Base-by-base conservation (phyloP, 2,797 vertebrate genomes). In the Australoheros facetus region DNA sequence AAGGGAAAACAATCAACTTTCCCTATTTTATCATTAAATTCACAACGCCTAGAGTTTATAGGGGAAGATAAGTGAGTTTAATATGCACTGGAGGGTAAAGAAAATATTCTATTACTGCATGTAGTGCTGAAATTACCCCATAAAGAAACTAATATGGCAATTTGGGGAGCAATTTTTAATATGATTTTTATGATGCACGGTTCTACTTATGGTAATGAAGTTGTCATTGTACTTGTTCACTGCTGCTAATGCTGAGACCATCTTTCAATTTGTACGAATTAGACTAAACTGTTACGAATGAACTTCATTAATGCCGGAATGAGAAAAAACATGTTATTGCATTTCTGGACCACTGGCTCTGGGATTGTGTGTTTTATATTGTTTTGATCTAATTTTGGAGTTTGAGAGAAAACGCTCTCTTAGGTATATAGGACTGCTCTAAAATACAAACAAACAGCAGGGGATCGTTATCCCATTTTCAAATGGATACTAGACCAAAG, bases 171-270 rank as follows among this genome's bases (percentile, higher is more conserved):
- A 96, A 99, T 99, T 99, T 99, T 99, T 99, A 98, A 98, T 98
- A 98, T 96, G 97, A 96, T 96, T 98, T 98, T 98, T 98, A 98
- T 97, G 97, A 97, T 97, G 96, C 96, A 95, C 96, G 96, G 96
- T 96, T 97, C 96, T 97, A 97, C 96, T 97, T 96, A 98, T 98
- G 97, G 96, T 99, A 99, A 99, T 99, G 98, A 98, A 99, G 97
- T 98, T 97, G 97, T 98, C 97, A 96, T 97, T 97, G 97, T 96
- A 97, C 96, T 97, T 97, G 97, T 96, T 97, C 97, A 97, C 96
- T 96, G 95, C 96, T 94, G 95, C 96, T 96, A 97, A 97, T 95
- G 96, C 96, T 93, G 93, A 95, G 93, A 95, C 96, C 96, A 95
- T 97, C 96, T 96, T 97, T 96, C 96, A 96, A 96, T 97, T 98